phyloP scores from a whole-genome alignment of 2,888 invertebrate genomes.

The Drosophila heteroneura region DNA sequence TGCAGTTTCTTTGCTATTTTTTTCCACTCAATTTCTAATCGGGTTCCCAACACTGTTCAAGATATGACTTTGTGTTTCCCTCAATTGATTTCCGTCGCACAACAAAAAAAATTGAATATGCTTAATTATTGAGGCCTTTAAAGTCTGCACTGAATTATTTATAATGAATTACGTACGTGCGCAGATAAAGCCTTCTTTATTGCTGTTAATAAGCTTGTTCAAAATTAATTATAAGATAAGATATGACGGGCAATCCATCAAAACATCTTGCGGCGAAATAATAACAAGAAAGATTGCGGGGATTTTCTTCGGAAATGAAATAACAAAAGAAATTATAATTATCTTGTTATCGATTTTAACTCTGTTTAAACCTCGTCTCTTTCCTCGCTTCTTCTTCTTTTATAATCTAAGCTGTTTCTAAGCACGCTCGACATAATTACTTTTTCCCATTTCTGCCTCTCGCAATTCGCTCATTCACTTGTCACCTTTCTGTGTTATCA shows the following conservation, averaged over 20 bases:
- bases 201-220: slow-evolving; percentile 8
- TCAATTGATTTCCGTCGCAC: slow-evolving; percentile 12
- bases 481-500: slow-evolving; percentile 46
- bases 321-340: not conserved
- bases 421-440: slow-evolving; percentile 16
- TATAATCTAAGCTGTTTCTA: slow-evolving; percentile 44
- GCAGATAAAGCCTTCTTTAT: slow-evolving; percentile 14
- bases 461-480: slow-evolving; percentile 9
- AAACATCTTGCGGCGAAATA: slow-evolving; percentile 10
- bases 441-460: slow-evolving; percentile 13
- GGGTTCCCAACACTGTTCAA: slow-evolving; percentile 11
- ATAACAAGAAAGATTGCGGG: not conserved
- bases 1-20: slow-evolving; percentile 17
- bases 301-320: not conserved
- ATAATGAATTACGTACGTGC: not conserved
- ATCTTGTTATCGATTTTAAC: not conserved
- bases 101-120: not conserved
- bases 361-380: not conserved
- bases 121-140: slow-evolving; percentile 20
- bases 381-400: not conserved
- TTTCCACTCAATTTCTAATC: slow-evolving; percentile 28
- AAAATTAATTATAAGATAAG: slow-evolving; percentile 36
- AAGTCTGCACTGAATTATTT: slow-evolving; percentile 17
- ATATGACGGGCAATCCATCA: slow-evolving; percentile 14
- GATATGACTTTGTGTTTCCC: slow-evolving; percentile 40